A percentile compares a stretch with the other conserved stretches of the same genome.
Evolutionary conservation across 2,888 invertebrate species (phyloP).

Genomic region (Dicycla oo): DNA sequence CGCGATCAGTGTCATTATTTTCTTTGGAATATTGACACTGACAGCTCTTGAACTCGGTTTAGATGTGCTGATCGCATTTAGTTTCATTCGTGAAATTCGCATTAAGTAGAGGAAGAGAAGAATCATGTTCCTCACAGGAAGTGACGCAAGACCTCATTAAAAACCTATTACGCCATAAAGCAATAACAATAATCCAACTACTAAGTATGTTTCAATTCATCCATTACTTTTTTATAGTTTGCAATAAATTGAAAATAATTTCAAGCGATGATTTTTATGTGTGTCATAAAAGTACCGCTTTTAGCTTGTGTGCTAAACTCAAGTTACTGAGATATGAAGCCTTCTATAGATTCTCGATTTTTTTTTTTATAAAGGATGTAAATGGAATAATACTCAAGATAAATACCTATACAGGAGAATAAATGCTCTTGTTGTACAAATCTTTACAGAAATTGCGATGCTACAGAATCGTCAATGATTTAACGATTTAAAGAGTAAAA

Average conservation of each 20-base stretch:
- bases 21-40: no score
- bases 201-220: constrained; percentile 10
- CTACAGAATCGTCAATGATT: neutral
- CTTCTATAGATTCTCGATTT: neutral
- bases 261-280: constrained; percentile 31
- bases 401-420: neutral
- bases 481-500: constrained; percentile 6
- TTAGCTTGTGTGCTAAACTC: neutral
- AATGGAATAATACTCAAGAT: neutral
- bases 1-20: no score
- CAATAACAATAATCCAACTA: constrained; percentile 28
- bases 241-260: constrained; percentile 30
- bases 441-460: neutral
- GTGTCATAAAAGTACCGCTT: constrained; percentile 36
- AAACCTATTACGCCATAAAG: constrained; percentile 21
- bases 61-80: no score
- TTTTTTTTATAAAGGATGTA: neutral
- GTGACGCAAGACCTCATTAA: constrained; percentile 5
- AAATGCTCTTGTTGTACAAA: neutral
- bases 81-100: no score
- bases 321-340: neutral
- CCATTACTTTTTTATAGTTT: constrained; percentile 30
- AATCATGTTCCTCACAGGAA: constrained; percentile 9
- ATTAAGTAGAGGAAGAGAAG: neutral
- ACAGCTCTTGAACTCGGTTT: no score